A percentile compares a stretch with the other conserved stretches of the same genome.
These are phyloP conservation scores for Norana najaformis DNA, from an alignment of 2,888 invertebrate species.

Conservation along the genomic window DNA sequence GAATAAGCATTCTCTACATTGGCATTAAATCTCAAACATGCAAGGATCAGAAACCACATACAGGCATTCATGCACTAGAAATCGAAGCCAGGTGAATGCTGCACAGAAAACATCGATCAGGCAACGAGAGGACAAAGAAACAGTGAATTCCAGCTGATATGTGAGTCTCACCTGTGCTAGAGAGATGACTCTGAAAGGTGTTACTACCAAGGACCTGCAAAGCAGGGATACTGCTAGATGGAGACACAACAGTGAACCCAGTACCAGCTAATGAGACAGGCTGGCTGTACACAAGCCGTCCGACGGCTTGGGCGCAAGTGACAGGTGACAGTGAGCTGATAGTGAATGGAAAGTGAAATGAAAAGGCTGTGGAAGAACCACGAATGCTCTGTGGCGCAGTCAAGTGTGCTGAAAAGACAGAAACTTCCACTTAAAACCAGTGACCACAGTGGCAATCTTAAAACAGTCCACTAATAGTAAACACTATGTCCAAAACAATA, in stretches of 20 bases:
- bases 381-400: conserved; percentile 23
- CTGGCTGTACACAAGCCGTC: conserved; percentile 18
- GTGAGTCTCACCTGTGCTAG: conserved; percentile 18
- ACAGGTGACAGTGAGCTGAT: conserved; percentile 18
- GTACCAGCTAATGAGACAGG: not conserved
- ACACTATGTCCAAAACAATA: not conserved
- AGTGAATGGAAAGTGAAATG: conserved; percentile 24
- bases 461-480: not conserved
- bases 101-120: not conserved
- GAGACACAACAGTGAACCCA: conserved; percentile 22
- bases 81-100: not conserved
- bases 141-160: not conserved
- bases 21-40: not conserved
- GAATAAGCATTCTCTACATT: not conserved
- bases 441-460: conserved; percentile 4
- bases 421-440: not conserved
- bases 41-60: not conserved
- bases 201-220: conserved; percentile 21
- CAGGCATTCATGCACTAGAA: not conserved
- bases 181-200: conserved; percentile 21
- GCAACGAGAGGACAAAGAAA: not conserved
- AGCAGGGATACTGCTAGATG: conserved; percentile 22
- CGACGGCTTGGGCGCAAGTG: conserved; percentile 10
- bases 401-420: conserved; percentile 23
- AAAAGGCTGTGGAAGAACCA: not conserved